Base-by-base conservation (phyloP, 2,113 vertebrate species). In the Pseudolaguvia tuberculata region DNA sequence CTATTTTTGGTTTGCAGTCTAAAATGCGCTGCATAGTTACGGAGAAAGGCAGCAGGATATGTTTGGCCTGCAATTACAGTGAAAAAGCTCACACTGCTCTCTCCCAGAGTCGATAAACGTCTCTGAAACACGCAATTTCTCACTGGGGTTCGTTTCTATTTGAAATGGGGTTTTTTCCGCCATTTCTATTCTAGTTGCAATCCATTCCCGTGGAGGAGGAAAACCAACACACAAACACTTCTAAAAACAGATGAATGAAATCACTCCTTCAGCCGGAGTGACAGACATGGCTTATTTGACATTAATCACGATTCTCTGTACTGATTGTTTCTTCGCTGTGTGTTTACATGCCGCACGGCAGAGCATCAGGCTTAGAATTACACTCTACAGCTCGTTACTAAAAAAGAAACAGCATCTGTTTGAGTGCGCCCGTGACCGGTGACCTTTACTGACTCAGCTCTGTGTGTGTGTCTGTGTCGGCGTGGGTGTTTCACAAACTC, bases 321-420 rank as follows among this genome's bases (percentile, higher is more conserved):
- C n/a, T n/a, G n/a, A n/a, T n/a, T n/a, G n/a, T n/a, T 63, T 73
- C 39, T 27, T 31, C 15, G 25, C 25, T 2, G 52, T 5, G 5
- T 58, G n/a, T 76, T 76, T 51, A 50, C 63, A 7, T 20, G 12
- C 21, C 17, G 27, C 21, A 15, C 29, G 27, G 7, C 25, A 21
- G 1, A 9, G 29, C 18, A 1, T 39, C 42, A 59, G 39, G 53
- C 23, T 58, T 58, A 35, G n/a, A n/a, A n/a, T n/a, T n/a, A 68
- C 73, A 57, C 6, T 45, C 12, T 39, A 10, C 62, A n/a, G 62
- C n/a, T 17, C 13, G 5, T n/a, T 31, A 75, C 73, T 8, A 48
- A 75, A 73, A 67, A 75, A 48, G 62, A 50, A 75, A 48, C 73
- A 48, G 62, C 73, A 57, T 75, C 73, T 75, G 51, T 48, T 68